Conservation (phyloP, 1,140 invertebrate genomes). For the Cotesia glomerata region DNA sequence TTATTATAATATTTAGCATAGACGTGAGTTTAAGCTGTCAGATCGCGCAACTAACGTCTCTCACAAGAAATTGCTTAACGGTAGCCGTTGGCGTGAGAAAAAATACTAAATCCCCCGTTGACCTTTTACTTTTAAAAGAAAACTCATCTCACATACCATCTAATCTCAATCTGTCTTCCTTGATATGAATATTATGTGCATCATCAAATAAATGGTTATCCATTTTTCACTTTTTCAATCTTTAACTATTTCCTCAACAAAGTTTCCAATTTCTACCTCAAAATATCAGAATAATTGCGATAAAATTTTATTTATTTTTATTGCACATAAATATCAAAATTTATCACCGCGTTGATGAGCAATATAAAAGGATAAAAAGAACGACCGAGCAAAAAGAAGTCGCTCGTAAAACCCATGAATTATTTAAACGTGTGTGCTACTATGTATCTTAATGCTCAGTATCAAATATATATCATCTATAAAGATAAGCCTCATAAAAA, state of each 20-base stretch:
- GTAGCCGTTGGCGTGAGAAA: conserved; percentile 27
- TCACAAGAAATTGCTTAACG: conserved; percentile 22
- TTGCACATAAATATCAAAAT: too few relatives aligned
- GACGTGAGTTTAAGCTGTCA: conserved; percentile 5
- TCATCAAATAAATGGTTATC: too few relatives aligned
- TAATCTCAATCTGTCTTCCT: background rate
- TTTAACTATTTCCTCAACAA: too few relatives aligned
- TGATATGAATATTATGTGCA: background rate
- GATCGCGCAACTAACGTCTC: conserved; percentile 23
- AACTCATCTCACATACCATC: background rate
- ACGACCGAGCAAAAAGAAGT: conserved; percentile 4
- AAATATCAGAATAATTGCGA: too few relatives aligned
- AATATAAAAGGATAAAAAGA: background rate
- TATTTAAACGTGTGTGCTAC: conserved; percentile 39
- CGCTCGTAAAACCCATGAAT: conserved; percentile 47
- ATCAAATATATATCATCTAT: conserved; percentile 42
- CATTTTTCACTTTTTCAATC: too few relatives aligned
- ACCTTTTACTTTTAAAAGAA: conserved; percentile 23
- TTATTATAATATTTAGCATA: conserved; percentile 10
- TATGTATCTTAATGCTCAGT: conserved; percentile 42
- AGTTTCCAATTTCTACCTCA: too few relatives aligned
- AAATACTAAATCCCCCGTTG: conserved; percentile 20
- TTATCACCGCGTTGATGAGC: background rate
- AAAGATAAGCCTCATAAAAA: conserved; percentile 27
- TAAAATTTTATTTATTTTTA: too few relatives aligned